Evolutionary conservation across 2,888 invertebrate genomes (phyloP).

Genomic region (Melanophora roralis): DNA sequence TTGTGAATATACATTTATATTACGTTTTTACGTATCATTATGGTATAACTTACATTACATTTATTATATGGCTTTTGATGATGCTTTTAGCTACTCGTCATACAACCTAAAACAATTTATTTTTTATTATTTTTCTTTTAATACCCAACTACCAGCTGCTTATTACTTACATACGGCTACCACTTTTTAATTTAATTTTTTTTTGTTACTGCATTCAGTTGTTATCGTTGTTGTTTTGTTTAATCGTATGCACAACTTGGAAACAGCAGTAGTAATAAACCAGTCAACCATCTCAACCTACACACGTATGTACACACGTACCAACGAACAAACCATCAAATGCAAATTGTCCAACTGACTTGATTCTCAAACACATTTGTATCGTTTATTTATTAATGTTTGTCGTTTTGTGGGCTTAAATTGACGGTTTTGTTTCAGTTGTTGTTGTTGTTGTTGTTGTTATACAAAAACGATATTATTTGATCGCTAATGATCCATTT

Average conservation of each 20-base stretch:
- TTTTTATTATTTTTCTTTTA: background rate
- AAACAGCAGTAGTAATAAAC: slow-evolving; percentile 8
- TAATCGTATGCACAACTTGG: slow-evolving; percentile 42
- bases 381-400: slow-evolving; percentile 26
- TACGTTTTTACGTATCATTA: background rate
- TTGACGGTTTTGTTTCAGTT: slow-evolving; percentile 17
- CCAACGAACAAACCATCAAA: slow-evolving; percentile 35
- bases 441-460: slow-evolving; percentile 21
- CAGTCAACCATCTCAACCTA: background rate
- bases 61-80: slow-evolving; percentile 50
- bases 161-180: slow-evolving; percentile 48
- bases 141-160: slow-evolving; percentile 32
- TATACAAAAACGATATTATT: slow-evolving; percentile 28
- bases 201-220: slow-evolving; percentile 1
- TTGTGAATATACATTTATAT: too few relatives aligned
- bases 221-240: slow-evolving; percentile 19
- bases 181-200: slow-evolving; percentile 33
- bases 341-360: slow-evolving; percentile 48
- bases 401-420: background rate
- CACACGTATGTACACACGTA: background rate
- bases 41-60: slow-evolving; percentile 7
- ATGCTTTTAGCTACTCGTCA: slow-evolving; percentile 54
- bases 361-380: slow-evolving; percentile 22
- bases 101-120: slow-evolving; percentile 39
- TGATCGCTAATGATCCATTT: slow-evolving; percentile 49